A percentile compares a stretch with the other conserved stretches of the same genome.
Evolutionary conservation across 2,888 invertebrate species (phyloP).

Genomic region (Ectemnius cavifrons): DNA sequence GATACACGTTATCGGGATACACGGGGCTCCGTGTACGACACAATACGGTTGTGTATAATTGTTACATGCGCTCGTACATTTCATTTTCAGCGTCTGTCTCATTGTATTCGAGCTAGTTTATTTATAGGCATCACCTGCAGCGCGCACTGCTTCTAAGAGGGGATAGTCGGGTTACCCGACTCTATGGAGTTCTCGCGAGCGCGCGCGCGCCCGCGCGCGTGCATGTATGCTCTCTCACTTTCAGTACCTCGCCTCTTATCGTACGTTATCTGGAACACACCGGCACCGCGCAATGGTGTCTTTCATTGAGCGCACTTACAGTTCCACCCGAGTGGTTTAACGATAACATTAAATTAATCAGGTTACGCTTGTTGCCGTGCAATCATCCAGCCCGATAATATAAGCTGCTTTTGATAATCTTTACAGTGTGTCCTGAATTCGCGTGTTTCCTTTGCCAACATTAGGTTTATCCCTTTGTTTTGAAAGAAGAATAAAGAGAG

Average conservation of each 20-base stretch:
- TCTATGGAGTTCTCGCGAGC: too few relatives aligned
- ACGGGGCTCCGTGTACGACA: not conserved
- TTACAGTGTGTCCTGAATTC: too few relatives aligned
- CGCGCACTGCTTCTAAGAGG: not conserved
- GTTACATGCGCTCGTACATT: conserved; percentile 4
- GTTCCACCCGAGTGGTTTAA: not conserved
- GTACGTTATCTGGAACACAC: conserved; percentile 7
- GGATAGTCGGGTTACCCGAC: too few relatives aligned
- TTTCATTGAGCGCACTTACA: conserved; percentile 7
- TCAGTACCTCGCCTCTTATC: not conserved
- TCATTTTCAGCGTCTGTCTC: conserved; percentile 10
- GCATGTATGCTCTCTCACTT: too few relatives aligned
- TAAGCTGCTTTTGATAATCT: not conserved
- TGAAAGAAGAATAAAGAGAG: too few relatives aligned
- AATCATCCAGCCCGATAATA: not conserved
- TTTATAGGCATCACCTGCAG: conserved; percentile 9
- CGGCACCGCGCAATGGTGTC: conserved; percentile 1
- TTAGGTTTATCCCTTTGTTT: not conserved
- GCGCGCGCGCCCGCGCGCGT: too few relatives aligned
- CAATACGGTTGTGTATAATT: conserved; percentile 4
- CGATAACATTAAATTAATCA: conserved; percentile 10
- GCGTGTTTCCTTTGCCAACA: too few relatives aligned
- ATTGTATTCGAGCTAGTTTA: conserved; percentile 4
- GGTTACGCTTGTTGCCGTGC: conserved; percentile 1
- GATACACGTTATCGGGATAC: not conserved